Base-by-base conservation (phyloP, 2,888 invertebrate genomes). In the Andrena flavipes region DNA sequence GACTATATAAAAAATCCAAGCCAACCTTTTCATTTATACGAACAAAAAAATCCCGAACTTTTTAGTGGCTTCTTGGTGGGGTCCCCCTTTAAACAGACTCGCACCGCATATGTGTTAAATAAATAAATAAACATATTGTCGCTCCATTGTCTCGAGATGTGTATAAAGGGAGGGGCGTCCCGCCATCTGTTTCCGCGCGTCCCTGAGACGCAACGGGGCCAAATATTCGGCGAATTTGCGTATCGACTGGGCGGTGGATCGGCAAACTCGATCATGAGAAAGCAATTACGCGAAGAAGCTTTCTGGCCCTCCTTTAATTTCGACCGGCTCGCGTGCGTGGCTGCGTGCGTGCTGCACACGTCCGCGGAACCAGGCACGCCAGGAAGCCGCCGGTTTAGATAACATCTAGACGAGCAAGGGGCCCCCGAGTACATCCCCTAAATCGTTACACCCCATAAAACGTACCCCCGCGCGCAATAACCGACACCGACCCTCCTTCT, bases 341-440 rank as follows among this genome's bases (percentile, higher is more conserved):
- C 10, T 51, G 51, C 51, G 8, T 23, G 56, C 56, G 10, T 56
- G 56, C 56, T 10, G 56, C 56, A 26, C 23, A 56, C 56, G 56
- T 42, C 42, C 42, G 42, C 42, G 73, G 70, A 78, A 83, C 87
- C 84, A 80, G 59, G 73, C 86, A 82, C 84, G 87, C 81, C 91
- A 92, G 93, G 93, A 93, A 93, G 91, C 91, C 89, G 91, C 88
- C 92, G 92, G 92, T 93, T 93, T 92, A 93, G 93, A 93, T 93
- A 93, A 91, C 89, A 93, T 93, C 91, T 90, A 83, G 86, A 89
- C 85, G 86, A 77, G 84, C 86, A 85, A 78, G 33, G 73, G 88
- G 79, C 75, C 88, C 88, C 87, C 81, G 84, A 87, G 83, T 86
- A 86, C 87, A 86, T 90, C 90, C 90, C 88, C 87, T 75, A 84